phyloP scores from a whole-genome alignment of 2,888 invertebrate genomes.

The Oxytorus armatus region DNA sequence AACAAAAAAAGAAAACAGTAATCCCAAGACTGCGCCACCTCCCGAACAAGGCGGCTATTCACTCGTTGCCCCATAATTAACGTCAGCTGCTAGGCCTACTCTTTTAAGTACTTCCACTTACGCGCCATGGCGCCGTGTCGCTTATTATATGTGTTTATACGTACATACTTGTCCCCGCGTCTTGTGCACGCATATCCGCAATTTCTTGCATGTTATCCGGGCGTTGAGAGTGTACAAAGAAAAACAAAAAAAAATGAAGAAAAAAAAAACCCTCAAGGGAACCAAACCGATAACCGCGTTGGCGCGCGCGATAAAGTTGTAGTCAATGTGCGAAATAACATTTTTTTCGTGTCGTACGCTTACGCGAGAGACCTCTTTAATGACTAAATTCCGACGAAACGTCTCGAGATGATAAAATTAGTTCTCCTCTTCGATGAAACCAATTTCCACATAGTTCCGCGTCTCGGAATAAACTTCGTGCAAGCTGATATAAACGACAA shows the following conservation, averaged over 20 bases:
- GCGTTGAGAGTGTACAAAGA: slow-evolving; percentile 53
- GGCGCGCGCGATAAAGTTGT: slow-evolving; percentile 42
- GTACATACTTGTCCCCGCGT: slow-evolving; percentile 35
- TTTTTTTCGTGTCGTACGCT: background rate
- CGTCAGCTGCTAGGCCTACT: slow-evolving; percentile 80
- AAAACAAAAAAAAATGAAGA: slow-evolving; percentile 40
- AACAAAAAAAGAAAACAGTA: slow-evolving; percentile 69
- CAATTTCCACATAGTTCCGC: slow-evolving; percentile 53
- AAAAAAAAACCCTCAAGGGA: slow-evolving; percentile 43
- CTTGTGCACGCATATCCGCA: slow-evolving; percentile 68
- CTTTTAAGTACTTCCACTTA: slow-evolving; percentile 78
- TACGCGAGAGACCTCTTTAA: background rate
- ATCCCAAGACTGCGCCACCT: slow-evolving; percentile 78
- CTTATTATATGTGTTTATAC: slow-evolving; percentile 22
- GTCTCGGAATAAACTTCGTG: slow-evolving; percentile 25
- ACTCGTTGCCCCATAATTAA: slow-evolving; percentile 81
- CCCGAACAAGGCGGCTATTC: slow-evolving; percentile 82
- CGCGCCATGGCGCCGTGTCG: slow-evolving; percentile 75
- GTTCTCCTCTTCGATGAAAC: slow-evolving; percentile 26
- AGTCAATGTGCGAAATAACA: slow-evolving; percentile 43
- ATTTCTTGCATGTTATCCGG: slow-evolving; percentile 63
- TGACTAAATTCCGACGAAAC: slow-evolving; percentile 40
- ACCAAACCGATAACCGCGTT: slow-evolving; percentile 63
- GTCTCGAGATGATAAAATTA: slow-evolving; percentile 31
- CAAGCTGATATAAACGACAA: slow-evolving; percentile 17